Evolutionary conservation across 2,113 vertebrate species (phyloP).

Genomic region (Apteryx owenii): DNA sequence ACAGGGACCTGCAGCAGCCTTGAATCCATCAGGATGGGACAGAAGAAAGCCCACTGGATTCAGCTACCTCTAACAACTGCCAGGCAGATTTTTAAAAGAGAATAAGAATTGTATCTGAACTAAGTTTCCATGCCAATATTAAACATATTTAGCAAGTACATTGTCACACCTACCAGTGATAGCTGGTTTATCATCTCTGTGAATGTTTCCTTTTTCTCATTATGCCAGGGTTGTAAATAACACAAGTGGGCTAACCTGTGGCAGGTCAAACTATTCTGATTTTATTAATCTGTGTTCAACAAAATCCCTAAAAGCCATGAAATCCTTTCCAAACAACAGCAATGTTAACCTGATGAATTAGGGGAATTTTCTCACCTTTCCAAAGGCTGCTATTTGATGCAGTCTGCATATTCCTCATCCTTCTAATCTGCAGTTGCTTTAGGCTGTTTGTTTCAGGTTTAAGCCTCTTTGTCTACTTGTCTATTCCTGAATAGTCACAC

Average conservation of each 20-base stretch:
- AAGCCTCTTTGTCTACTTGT: background rate
- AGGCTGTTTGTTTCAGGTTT: background rate
- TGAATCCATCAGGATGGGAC: too few relatives aligned
- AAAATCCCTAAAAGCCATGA: background rate
- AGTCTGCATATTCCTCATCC: background rate
- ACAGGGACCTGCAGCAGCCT: rapidly evolving
- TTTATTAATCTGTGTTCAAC: background rate
- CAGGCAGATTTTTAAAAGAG: background rate
- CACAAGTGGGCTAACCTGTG: background rate
- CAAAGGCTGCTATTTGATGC: background rate
- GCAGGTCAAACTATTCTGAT: background rate
- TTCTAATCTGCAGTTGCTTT: background rate
- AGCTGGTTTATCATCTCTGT: background rate
- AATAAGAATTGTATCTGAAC: background rate
- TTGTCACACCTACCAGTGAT: background rate
- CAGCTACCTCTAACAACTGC: background rate
- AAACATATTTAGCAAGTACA: background rate
- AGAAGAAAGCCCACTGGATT: background rate
- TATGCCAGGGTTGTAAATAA: background rate
- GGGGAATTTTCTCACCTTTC: background rate
- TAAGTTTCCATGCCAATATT: background rate
- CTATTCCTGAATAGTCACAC: background rate
- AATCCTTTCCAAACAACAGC: background rate
- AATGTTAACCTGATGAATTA: background rate
- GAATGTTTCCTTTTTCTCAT: background rate